phyloP scores from a whole-genome alignment of 2,113 vertebrate genomes.

The Fulmarus glacialis region DNA sequence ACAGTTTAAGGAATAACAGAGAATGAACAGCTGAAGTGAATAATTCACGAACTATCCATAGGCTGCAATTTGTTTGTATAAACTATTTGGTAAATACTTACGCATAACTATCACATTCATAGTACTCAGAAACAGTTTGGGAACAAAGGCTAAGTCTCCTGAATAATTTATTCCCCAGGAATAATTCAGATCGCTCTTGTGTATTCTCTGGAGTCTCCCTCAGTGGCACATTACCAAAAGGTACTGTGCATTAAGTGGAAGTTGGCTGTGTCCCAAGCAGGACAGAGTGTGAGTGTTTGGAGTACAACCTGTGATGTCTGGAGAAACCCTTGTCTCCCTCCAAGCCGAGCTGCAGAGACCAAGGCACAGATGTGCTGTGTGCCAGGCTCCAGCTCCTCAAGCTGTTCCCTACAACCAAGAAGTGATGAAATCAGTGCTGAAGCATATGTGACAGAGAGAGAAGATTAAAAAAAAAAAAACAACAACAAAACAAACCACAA shows the following conservation, averaged over 20 bases:
- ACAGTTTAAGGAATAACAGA: background rate
- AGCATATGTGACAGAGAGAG: background rate
- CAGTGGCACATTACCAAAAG: background rate
- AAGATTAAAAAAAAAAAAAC: background rate
- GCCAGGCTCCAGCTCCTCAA: background rate
- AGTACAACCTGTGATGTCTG: background rate
- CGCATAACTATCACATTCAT: background rate
- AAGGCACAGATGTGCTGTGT: background rate
- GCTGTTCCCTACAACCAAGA: background rate
- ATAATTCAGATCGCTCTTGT: background rate
- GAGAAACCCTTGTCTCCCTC: background rate
- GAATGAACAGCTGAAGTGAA: slow-evolving; percentile 1
- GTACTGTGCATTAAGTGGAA: background rate
- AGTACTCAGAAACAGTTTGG: background rate
- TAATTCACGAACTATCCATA: background rate
- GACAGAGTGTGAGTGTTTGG: background rate
- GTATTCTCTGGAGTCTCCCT: background rate
- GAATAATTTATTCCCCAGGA: slow-evolving; percentile 44
- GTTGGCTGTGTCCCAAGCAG: slow-evolving; percentile 1
- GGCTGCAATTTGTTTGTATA: slow-evolving; percentile 15
- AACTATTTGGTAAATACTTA: slow-evolving; percentile 48
- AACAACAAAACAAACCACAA: too few species aligned
- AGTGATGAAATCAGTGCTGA: background rate
- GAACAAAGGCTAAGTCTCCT: slow-evolving; percentile 11
- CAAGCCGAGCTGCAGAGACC: background rate